Base-by-base conservation (phyloP, 2,797 vertebrate genomes). In the Psittacula echo region DNA sequence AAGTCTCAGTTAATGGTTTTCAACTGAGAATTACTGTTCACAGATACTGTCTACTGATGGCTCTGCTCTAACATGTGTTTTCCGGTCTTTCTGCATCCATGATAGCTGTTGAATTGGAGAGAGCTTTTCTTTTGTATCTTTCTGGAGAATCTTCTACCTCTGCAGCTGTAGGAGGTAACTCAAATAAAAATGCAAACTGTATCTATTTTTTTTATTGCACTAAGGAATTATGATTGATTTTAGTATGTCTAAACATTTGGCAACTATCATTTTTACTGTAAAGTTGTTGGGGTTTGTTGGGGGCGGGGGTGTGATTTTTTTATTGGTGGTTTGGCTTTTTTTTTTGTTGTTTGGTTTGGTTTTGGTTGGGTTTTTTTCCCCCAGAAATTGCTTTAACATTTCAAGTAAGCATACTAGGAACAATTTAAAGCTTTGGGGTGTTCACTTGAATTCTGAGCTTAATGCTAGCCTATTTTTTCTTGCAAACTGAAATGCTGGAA, bases 391-490 rank as follows among this genome's bases (percentile, higher is more conserved):
- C 50, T 87, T 85, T 41, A 85, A 60, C 24, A 17, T 39, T 53
- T 26, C n/a, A 78, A 78, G 32, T 13, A 85, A 84, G 56, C 39
- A 34, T 6, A 18, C 26, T n/a, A 86, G 84, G 23, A 88, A 79
- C 26, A 23, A 78, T 24, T 76, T 54, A 70, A 87, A 85, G 50
- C 32, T 74, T 66, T 32, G 50, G 27, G 44, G 78, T 56, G 74
- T 81, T 70, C 82, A 91, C 34, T 58, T 48, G 27, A 90, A 81
- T 82, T 44, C 67, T 41, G 56, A 97, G 44, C 74, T 94, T 89
- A 81, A 90, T 8, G 14, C 15, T 39, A 93, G 27, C 53, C 29
- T 75, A 6, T 48, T 76, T 82, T 79, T 80, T 70, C 60, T 76
- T 37, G 4, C 26, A 34, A 48, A 67, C 9, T 67, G 39, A 76